Conservation (phyloP, 2,113 vertebrate species). For the Pseudopodoces humilis region DNA sequence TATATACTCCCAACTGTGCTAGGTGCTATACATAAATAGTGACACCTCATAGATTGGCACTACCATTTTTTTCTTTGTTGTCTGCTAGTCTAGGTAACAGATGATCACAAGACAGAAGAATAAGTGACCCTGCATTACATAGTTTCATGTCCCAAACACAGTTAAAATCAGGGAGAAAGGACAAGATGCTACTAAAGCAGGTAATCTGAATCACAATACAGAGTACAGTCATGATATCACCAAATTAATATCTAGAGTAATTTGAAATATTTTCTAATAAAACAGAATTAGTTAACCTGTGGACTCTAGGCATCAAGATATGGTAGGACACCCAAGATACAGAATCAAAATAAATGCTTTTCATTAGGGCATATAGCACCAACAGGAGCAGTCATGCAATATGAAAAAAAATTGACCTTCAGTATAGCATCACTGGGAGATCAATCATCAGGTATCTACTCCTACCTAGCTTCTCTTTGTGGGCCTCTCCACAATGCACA, state of each 20-base stretch:
- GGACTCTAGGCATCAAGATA: background rate
- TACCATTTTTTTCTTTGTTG: conserved; percentile 12
- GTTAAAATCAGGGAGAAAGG: background rate
- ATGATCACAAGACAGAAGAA: background rate
- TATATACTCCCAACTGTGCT: conserved; percentile 26
- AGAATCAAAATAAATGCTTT: background rate
- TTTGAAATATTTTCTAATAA: background rate
- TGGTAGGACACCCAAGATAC: background rate
- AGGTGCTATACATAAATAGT: conserved; percentile 42
- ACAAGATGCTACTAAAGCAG: background rate
- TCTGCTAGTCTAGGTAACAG: conserved; percentile 29
- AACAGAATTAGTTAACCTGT: background rate
- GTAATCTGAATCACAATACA: background rate
- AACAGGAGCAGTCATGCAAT: background rate
- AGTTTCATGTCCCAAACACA: background rate
- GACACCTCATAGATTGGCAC: background rate
- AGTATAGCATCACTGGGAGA: background rate
- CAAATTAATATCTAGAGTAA: background rate
- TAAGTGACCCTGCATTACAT: background rate
- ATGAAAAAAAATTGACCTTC: background rate
- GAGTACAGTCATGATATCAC: background rate
- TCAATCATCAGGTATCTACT: background rate
- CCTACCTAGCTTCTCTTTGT: background rate
- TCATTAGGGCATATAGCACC: background rate
- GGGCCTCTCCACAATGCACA: background rate